phyloP scores from a whole-genome alignment of 2,797 vertebrate genomes.

The Dermochelys coriacea region DNA sequence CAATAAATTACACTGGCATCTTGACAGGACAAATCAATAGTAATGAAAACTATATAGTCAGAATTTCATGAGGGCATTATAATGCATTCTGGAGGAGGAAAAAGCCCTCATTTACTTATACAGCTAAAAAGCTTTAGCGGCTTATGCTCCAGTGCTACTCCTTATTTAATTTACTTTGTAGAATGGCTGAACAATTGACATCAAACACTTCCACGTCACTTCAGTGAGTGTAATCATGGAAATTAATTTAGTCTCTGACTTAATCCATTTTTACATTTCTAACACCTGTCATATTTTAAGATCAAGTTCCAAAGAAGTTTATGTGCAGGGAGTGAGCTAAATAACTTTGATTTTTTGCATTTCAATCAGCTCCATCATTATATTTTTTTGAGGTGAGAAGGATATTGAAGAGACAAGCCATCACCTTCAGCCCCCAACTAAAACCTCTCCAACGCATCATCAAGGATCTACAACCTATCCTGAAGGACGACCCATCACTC shows the following conservation, averaged over 20 bases:
- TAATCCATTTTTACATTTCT: not conserved
- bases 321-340: not conserved
- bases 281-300: not conserved
- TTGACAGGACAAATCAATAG: not conserved
- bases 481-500: no score
- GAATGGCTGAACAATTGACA: not conserved
- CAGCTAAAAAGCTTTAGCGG: not conserved
- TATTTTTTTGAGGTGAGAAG: not conserved
- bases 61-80: not conserved
- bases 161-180: not conserved
- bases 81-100: not conserved
- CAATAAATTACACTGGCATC: not conserved
- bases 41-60: not conserved
- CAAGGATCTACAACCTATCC: no score
- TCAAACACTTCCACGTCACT: not conserved
- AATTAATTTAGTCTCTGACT: conserved; percentile 12
- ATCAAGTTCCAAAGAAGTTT: not conserved
- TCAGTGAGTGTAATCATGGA: not conserved
- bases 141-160: not conserved
- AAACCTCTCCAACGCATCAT: no score
- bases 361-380: not conserved
- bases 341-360: not conserved
- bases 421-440: no score
- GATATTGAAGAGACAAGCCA: not conserved
- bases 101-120: not conserved